Evolutionary conservation across 2,113 vertebrate genomes (phyloP), one percentile per base, ranked within the genome.

Genomic region (Eurystomus gularis): DNA sequence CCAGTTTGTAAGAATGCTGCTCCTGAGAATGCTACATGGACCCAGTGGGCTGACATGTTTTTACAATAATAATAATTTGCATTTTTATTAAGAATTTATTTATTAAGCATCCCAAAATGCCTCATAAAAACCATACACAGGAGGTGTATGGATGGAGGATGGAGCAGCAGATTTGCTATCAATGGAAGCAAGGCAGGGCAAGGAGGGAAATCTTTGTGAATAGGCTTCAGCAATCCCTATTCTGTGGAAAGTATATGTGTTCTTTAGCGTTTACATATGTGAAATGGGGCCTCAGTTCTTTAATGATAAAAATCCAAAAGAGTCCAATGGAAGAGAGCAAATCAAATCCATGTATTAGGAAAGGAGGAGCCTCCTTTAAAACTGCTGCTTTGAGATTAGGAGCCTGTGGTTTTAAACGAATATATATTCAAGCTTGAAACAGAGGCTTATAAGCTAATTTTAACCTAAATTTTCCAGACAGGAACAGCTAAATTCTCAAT

Each of bases 11-110:
- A 91, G 57, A 86, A 93, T 31, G 29, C 48, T 72, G 70, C 79
- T 93, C 79, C 73, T 95, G 87, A 94, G 86, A 96, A 95, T 94
- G 90, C 78, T 96, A 55, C 52, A 25, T 51, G 44, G 61, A n/a
- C 81, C 66, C 37, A 96, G 86, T 39, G 65, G 91, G 61, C 87
- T 97, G 97, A 94, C n/a, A 88, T 89, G 68, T 93, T 94, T 96
- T 96, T 96, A 87, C 72, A 93, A 77, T 81, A 90, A 95, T 90
- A 88, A 87, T 85, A 82, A 70, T 92, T 95, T 95, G 39, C 29
- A 83, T 88, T 90, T 95, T 92, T 93, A 77, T 94, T 80, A 77
- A 86, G 64, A 92, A 73, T 88, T 92, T 75, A 42, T 68, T 91
- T 91, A 69, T 82, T 23, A 82, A 93, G 25, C 91, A 66, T 94